phyloP scores from a whole-genome alignment of 2,888 invertebrate genomes.

The Tanaodytes sp. region DNA sequence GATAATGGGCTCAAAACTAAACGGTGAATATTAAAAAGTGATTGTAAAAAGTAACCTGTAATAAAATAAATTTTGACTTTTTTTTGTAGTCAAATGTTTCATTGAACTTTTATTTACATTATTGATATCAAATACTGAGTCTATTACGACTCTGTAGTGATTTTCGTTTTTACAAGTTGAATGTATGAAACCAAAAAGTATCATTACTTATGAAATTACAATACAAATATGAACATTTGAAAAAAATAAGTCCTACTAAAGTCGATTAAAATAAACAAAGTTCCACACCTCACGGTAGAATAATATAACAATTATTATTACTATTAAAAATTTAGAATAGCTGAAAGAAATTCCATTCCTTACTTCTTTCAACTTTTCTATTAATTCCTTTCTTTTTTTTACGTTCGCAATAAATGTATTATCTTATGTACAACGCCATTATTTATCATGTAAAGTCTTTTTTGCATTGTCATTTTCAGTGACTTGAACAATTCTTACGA shows the following conservation, averaged over 20 bases:
- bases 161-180: constrained; percentile 40
- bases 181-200: constrained; percentile 13
- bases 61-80: not conserved
- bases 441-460: constrained; percentile 62
- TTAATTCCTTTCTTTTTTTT: not conserved
- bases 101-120: constrained; percentile 53
- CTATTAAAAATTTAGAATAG: constrained; percentile 62
- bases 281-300: constrained; percentile 43
- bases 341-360: constrained; percentile 56
- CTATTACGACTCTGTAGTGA: constrained; percentile 9
- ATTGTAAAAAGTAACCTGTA: constrained; percentile 15
- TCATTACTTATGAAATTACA: constrained; percentile 18
- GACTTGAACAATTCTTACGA: constrained; percentile 37
- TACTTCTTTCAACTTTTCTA: not conserved
- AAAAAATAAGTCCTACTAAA: constrained; percentile 34
- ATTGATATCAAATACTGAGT: constrained; percentile 48
- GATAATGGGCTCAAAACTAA: constrained; percentile 54
- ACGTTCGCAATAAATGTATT: constrained; percentile 63
- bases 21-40: not conserved
- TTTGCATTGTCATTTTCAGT: constrained; percentile 35
- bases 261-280: constrained; percentile 39
- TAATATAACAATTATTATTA: constrained; percentile 47
- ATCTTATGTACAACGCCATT: constrained; percentile 69
- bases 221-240: constrained; percentile 45
- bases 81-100: constrained; percentile 48